A percentile compares a stretch with the other conserved stretches of the same genome.
Evolutionary conservation across 2,113 vertebrate genomes (phyloP).

Genomic region (Chamaea fasciata): DNA sequence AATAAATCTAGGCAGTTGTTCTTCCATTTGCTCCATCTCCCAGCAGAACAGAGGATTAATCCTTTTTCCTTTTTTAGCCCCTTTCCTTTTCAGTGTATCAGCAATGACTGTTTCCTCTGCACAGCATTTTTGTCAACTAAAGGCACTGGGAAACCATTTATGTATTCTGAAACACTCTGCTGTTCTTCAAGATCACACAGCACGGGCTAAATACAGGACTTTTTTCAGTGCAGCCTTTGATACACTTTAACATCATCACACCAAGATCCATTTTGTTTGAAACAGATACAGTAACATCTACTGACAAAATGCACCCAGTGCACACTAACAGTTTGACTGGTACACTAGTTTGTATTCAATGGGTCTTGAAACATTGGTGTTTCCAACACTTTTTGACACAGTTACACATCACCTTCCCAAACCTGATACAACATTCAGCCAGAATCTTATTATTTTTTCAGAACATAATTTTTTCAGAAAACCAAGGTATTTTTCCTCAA

Average conservation of each 20-base stretch:
- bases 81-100: not conserved
- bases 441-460: not conserved
- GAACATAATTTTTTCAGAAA: not conserved
- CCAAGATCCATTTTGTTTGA: not conserved
- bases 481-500: not conserved
- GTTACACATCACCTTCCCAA: not conserved
- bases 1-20: not conserved
- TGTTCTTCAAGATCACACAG: not conserved
- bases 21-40: not conserved
- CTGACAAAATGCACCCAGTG: not conserved
- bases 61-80: not conserved
- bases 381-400: not conserved
- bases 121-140: not conserved
- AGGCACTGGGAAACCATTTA: not conserved
- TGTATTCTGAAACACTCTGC: not conserved
- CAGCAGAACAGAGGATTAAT: not conserved
- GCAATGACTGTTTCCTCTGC: not conserved
- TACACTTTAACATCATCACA: not conserved
- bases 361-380: not conserved
- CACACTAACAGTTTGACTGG: not conserved
- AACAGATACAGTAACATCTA: not conserved
- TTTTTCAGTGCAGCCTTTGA: not conserved
- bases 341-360: not conserved
- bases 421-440: not conserved
- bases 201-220: fast-evolving